Evolutionary conservation across 2,888 invertebrate species (phyloP).

Genomic region (Idaea straminata): DNA sequence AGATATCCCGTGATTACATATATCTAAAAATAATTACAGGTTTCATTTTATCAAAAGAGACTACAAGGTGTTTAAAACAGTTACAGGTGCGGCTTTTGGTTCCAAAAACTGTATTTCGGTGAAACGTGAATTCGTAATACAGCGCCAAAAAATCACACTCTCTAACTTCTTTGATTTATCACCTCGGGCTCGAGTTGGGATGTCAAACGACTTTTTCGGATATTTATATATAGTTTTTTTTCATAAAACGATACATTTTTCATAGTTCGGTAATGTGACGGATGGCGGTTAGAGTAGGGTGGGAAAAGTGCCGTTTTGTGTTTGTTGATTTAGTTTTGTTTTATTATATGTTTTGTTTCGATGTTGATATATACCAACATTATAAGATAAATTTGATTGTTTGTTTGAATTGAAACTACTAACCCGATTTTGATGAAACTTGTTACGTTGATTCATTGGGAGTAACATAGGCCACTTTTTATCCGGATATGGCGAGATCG

Average conservation of each 20-base stretch:
- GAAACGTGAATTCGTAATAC: not conserved
- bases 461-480: no score
- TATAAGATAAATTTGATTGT: no score
- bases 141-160: not conserved
- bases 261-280: conserved; percentile 3
- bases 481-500: no score
- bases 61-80: no score
- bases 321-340: not conserved
- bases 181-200: conserved; percentile 2
- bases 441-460: no score
- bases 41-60: no score
- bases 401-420: not conserved
- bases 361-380: not conserved
- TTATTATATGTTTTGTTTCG: not conserved
- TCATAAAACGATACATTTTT: conserved; percentile 2
- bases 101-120: not conserved
- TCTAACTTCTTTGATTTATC: conserved; percentile 2
- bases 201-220: conserved; percentile 3
- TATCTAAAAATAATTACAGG: no score
- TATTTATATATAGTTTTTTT: not conserved
- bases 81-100: not conserved
- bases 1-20: no score
- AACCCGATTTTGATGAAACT: no score
- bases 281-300: not conserved
- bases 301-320: not conserved